Percentiles rank a stretch among this genome's conserved stretches.
These are phyloP conservation scores for Dugesia japonica DNA, from an alignment of 2,888 invertebrate species.

Conservation along the genomic window DNA sequence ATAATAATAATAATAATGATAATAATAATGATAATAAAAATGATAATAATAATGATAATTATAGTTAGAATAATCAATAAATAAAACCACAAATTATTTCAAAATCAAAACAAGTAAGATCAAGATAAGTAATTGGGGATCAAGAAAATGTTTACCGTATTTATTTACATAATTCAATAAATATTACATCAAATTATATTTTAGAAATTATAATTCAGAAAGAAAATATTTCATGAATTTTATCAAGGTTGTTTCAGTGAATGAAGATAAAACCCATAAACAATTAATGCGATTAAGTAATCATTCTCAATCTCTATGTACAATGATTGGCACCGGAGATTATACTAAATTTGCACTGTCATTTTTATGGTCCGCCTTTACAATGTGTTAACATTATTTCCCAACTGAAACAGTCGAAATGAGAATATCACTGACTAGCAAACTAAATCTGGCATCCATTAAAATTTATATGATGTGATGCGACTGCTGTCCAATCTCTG, in stretches of 20 bases:
- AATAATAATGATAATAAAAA: no score
- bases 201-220: no score
- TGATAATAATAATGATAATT: no score
- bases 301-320: not conserved
- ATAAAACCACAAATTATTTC: no score
- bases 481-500: not conserved
- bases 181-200: no score
- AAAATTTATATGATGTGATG: not conserved
- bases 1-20: no score
- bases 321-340: constrained; percentile 12
- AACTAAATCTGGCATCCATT: not conserved
- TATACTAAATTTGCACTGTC: not conserved
- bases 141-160: no score
- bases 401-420: not conserved
- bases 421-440: not conserved
- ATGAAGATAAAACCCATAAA: not conserved
- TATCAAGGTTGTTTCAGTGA: not conserved
- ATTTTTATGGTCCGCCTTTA: not conserved
- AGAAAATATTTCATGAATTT: not conserved
- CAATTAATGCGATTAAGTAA: not conserved
- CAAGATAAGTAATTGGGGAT: no score
- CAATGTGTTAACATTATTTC: constrained; percentile 5
- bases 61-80: no score
- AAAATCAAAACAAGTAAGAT: no score
- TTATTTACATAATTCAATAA: no score